phyloP scores from a whole-genome alignment of 2,888 invertebrate species.

The Iselma pallidipennis region DNA sequence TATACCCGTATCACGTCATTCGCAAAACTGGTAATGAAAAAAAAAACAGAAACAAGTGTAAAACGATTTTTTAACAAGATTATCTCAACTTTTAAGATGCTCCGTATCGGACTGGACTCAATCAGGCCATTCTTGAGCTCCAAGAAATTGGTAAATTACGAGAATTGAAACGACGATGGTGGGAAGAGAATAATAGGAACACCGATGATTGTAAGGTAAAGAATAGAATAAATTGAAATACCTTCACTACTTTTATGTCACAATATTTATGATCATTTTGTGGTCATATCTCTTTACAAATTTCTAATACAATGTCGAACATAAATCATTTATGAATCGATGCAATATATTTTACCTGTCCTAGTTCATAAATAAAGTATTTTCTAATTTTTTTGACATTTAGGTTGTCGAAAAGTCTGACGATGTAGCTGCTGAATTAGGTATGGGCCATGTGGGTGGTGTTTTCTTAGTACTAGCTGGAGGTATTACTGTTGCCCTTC shows the following conservation, averaged over 20 bases:
- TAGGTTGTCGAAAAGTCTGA: constrained; percentile 33
- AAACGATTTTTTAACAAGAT: not conserved
- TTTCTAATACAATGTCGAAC: not conserved
- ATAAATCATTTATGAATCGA: not conserved
- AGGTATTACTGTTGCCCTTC: constrained; percentile 71
- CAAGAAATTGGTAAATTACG: constrained; percentile 87
- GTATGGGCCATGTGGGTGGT: constrained; percentile 88
- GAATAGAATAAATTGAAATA: too few relatives aligned
- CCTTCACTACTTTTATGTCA: not conserved
- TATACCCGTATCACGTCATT: not conserved
- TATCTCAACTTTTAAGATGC: constrained; percentile 61
- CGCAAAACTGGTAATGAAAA: not conserved
- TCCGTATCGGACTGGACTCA: constrained; percentile 77
- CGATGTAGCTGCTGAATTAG: constrained; percentile 63
- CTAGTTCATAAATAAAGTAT: not conserved
- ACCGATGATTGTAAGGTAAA: constrained; percentile 60
- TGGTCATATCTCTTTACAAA: not conserved
- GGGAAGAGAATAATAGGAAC: constrained; percentile 72
- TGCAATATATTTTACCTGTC: not conserved
- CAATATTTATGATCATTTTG: not conserved
- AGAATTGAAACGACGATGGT: constrained; percentile 88
- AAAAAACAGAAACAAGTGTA: constrained; percentile 1
- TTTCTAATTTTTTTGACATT: not conserved
- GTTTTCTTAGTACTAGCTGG: constrained; percentile 83
- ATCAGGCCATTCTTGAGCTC: constrained; percentile 84